phyloP scores from a whole-genome alignment of 1,140 invertebrate genomes.

The Caenorhabditis briggsae region DNA sequence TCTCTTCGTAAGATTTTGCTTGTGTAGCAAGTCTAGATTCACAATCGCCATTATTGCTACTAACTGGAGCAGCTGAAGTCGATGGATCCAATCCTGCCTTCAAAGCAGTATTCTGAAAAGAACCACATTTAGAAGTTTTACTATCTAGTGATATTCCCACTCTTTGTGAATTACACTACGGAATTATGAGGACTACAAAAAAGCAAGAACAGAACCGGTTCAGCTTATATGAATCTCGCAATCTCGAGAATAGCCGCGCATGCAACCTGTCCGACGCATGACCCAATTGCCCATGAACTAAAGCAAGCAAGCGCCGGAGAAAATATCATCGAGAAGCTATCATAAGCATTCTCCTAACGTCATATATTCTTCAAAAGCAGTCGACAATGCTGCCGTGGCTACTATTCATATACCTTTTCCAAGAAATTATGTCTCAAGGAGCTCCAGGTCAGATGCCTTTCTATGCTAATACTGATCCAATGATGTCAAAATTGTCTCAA shows the following conservation, averaged over 20 bases:
- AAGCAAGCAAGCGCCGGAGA: background rate
- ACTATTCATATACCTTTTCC: background rate
- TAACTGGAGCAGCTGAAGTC: background rate
- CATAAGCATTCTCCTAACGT: slow-evolving; percentile 38
- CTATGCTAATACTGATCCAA: slow-evolving; percentile 29
- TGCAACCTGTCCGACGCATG: slow-evolving; percentile 44
- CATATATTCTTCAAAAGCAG: background rate
- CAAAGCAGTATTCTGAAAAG: slow-evolving; percentile 9
- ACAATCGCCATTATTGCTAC: too few species aligned
- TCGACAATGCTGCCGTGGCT: background rate
- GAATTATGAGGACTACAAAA: background rate
- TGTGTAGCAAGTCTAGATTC: background rate
- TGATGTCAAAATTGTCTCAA: slow-evolving; percentile 36
- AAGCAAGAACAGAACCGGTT: slow-evolving; percentile 28
- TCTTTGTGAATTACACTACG: slow-evolving; percentile 16
- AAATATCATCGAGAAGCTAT: slow-evolving; percentile 33
- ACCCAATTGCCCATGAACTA: slow-evolving; percentile 51
- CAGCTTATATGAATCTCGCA: slow-evolving; percentile 12
- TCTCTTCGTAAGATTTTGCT: background rate
- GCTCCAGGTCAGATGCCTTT: slow-evolving; percentile 47
- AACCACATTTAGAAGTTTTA: background rate
- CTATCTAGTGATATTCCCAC: background rate
- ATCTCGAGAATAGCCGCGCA: slow-evolving; percentile 37
- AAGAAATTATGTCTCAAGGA: background rate
- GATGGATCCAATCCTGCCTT: slow-evolving; percentile 2